These are phyloP conservation scores for Aurelia sp. DNA, from an alignment of 30 jellyfish, hydroid and myxozoan species.

Conservation along the genomic window DNA sequence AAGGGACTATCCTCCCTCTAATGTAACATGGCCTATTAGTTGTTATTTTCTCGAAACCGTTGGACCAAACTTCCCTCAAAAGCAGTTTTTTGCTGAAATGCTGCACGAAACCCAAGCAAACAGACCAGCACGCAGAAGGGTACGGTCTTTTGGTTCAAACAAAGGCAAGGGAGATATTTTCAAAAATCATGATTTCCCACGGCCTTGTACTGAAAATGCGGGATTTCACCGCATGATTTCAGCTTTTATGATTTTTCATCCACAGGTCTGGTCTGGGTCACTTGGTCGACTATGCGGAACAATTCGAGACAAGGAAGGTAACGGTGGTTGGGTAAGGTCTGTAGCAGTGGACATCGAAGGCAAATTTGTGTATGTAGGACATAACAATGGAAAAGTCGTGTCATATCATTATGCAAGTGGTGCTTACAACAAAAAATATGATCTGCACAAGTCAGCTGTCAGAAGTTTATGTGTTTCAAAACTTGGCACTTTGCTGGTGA, in stretches of 20 bases:
- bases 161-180: no score
- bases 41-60: no score
- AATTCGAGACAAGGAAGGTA: background rate
- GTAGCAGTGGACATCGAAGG: slow-evolving; percentile 66
- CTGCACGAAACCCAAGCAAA: no score
- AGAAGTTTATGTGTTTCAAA: slow-evolving; percentile 60
- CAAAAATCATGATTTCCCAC: no score
- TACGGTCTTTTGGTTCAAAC: no score
- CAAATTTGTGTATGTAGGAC: slow-evolving; percentile 64
- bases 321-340: slow-evolving; percentile 72
- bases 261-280: slow-evolving; percentile 88
- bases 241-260: background rate
- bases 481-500: slow-evolving; percentile 12
- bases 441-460: slow-evolving; percentile 73
- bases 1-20: no score
- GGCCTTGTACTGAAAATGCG: no score
- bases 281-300: slow-evolving; percentile 74
- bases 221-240: no score
- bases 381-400: slow-evolving; percentile 71
- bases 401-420: slow-evolving; percentile 41
- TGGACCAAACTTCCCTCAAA: no score
- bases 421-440: background rate
- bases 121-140: no score
- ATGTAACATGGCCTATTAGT: no score
- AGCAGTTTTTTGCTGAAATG: no score